Base-by-base conservation (phyloP, 2,888 invertebrate species). In the Drosophila merina region DNA sequence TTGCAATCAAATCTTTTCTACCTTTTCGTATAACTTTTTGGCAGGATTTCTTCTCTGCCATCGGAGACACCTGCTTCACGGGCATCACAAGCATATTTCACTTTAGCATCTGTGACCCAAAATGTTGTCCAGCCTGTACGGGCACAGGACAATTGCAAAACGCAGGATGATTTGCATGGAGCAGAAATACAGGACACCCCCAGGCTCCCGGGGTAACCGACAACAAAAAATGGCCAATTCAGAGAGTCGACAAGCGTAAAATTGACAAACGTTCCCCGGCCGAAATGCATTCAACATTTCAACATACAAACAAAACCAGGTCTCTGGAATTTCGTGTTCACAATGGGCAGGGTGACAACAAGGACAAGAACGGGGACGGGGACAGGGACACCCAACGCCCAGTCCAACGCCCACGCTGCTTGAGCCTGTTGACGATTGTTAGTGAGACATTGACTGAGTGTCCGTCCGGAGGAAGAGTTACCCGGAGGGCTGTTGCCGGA, bases 371-470 rank as follows among this genome's bases (percentile, higher is more conserved):
- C 47, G 51, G 42, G 55, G 38, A 45, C 51, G 33, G 38, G 36
- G 6, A n/a, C 36, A 36, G n/a, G n/a, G n/a, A n/a, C n/a, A n/a
- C n/a, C n/a, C n/a, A n/a, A n/a, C n/a, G n/a, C 36, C 36, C 36
- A 6, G n/a, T 6, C 36, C 5, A 4, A 36, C 49, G 54, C 62
- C 75, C 66, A 80, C 75, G 86, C 81, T 83, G 81, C 88, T 83
- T 80, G 84, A 87, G 88, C 79, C 88, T 87, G 82, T 86, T 87
- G 88, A 82, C 82, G 76, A 86, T 86, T 88, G 88, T 84, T 84
- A 88, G 84, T 81, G 82, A 81, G 85, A 88, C 88, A 84, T 88
- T 84, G 84, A 84, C 88, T 76, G 84, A 88, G 83, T 80, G 86
- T 82, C 69, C 74, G 38, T 51, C 9, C 57, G 57, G 51, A 44